A percentile compares a stretch with the other conserved stretches of the same genome.
Conservation (phyloP, 1,140 invertebrate genomes). For the Harpegnathos saltator region DNA sequence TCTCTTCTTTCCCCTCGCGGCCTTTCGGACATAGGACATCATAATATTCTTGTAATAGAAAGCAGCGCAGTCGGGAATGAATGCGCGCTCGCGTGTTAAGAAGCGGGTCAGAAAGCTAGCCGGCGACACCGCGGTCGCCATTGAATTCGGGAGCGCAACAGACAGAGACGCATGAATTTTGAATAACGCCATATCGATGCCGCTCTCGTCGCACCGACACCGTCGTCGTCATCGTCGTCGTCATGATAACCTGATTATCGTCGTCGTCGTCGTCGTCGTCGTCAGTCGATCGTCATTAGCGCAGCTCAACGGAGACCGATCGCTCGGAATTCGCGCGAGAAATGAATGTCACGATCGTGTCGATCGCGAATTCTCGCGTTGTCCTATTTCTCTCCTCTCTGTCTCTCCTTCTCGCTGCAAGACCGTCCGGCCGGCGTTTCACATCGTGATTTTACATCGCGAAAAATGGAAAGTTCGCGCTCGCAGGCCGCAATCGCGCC, state of each 20-base stretch:
- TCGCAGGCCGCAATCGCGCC: slow-evolving; percentile 20
- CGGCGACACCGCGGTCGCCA: neutral
- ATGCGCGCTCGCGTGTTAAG: neutral
- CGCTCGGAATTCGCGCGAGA: slow-evolving; percentile 5
- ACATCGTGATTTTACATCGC: slow-evolving; percentile 17
- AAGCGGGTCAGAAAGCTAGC: slow-evolving; percentile 9
- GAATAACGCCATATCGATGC: slow-evolving; percentile 28
- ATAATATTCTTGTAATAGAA: slow-evolving; percentile 54
- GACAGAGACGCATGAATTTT: slow-evolving; percentile 21
- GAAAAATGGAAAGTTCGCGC: neutral
- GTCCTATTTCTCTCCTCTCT: neutral
- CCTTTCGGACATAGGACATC: slow-evolving; percentile 39
- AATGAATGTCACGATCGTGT: neutral
- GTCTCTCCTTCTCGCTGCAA: neutral
- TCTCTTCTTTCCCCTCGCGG: slow-evolving; percentile 15
- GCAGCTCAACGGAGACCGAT: slow-evolving; percentile 18
- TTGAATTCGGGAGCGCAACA: slow-evolving; percentile 11
- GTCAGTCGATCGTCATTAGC: slow-evolving; percentile 14
- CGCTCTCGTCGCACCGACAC: slow-evolving; percentile 15
- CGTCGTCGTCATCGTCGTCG: neutral
- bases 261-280: too few relatives aligned
- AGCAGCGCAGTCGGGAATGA: slow-evolving; percentile 25
- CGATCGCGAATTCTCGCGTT: neutral
- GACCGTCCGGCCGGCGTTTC: too few relatives aligned
- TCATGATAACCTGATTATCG: too few relatives aligned